These are phyloP conservation scores for Eupeodes latifasciatus DNA, from an alignment of 2,888 invertebrate species.

Conservation along the genomic window DNA sequence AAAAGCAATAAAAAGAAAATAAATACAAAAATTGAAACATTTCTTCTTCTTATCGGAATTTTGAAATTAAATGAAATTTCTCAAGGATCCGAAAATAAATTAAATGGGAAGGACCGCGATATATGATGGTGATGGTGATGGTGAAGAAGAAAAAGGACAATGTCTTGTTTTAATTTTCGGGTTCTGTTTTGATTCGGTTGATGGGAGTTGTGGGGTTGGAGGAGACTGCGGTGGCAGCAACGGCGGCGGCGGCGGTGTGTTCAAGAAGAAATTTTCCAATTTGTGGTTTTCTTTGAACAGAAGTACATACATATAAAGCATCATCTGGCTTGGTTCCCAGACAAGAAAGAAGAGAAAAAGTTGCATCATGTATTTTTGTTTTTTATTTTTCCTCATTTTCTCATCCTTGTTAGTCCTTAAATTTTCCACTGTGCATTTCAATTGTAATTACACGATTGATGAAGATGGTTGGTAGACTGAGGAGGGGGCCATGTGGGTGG, in stretches of 20 bases:
- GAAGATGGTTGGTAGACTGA: constrained; percentile 3
- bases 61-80: constrained; percentile 35
- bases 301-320: constrained; percentile 2
- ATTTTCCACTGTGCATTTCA: constrained; percentile 51
- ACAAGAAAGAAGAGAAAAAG: constrained; percentile 40
- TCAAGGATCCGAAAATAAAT: background rate
- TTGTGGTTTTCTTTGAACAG: constrained; percentile 68
- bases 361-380: constrained; percentile 41
- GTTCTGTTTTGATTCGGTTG: background rate
- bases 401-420: constrained; percentile 32
- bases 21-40: constrained; percentile 16
- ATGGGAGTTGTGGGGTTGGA: background rate
- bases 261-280: constrained; percentile 59
- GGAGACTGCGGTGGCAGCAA: background rate
- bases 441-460: constrained; percentile 72
- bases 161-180: constrained; percentile 40
- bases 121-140: background rate
- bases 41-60: constrained; percentile 48
- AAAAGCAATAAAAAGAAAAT: background rate
- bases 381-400: background rate
- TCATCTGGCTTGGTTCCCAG: constrained; percentile 70
- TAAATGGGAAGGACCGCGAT: background rate
- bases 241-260: background rate
- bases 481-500: background rate
- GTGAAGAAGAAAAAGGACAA: constrained; percentile 12